phyloP scores from a whole-genome alignment of 1,140 invertebrate genomes.

The Lepidotrigona ventralis region DNA sequence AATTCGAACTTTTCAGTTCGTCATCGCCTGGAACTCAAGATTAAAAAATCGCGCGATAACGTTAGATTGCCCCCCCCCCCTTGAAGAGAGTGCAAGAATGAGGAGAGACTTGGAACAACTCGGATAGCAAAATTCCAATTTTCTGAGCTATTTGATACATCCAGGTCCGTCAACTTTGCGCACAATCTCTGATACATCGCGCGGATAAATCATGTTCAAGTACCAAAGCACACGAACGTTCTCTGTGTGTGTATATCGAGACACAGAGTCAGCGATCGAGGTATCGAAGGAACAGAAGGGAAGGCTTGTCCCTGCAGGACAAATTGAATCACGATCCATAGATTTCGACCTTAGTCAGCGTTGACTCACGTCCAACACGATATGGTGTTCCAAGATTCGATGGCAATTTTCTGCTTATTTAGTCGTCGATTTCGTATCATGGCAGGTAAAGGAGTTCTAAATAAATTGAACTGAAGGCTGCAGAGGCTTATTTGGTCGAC shows the following conservation, averaged over 20 bases:
- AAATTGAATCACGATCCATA: constrained; percentile 46
- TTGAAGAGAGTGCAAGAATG: not conserved
- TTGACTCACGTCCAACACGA: not conserved
- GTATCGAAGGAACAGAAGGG: not conserved
- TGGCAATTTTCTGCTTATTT: not conserved
- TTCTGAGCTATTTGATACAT: not conserved
- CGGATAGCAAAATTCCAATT: not conserved
- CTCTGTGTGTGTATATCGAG: not conserved
- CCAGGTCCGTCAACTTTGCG: not conserved
- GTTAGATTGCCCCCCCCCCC: not conserved
- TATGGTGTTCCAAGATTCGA: not conserved
- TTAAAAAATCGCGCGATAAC: too few species aligned
- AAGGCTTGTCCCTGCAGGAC: constrained; percentile 49
- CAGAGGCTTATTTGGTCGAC: too few species aligned
- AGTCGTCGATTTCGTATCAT: not conserved
- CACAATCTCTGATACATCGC: not conserved
- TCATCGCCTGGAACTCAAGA: too few species aligned
- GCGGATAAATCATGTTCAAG: not conserved
- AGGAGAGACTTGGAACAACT: not conserved
- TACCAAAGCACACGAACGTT: not conserved
- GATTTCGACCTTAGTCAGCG: too few species aligned
- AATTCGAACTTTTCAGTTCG: too few species aligned
- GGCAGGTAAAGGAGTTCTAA: too few species aligned
- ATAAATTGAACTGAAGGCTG: too few species aligned
- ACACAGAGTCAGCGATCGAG: constrained; percentile 7